These are phyloP conservation scores for Ictalurus punctatus DNA, from an alignment of 2,113 vertebrate species.

Conservation along the genomic window DNA sequence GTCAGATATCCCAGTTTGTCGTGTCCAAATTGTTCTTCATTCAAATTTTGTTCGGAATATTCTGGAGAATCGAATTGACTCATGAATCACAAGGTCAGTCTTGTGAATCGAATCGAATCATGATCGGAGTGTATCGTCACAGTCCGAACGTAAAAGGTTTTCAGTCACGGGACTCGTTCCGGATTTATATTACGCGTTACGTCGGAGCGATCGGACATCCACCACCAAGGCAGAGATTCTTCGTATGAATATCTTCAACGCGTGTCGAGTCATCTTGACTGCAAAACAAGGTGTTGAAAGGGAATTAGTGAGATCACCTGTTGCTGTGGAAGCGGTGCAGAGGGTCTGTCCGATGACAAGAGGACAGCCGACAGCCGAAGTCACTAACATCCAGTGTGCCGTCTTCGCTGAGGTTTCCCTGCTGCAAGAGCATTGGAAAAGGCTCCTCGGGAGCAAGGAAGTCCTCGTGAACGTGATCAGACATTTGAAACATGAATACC, in stretches of 20 bases:
- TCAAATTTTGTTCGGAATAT: neutral
- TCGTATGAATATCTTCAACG: neutral
- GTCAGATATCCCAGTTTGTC: too few relatives aligned
- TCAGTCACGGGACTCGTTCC: neutral
- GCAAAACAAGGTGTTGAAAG: neutral
- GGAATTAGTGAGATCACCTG: constrained; percentile 69
- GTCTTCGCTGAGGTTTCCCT: constrained; percentile 86
- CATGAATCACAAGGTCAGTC: neutral
- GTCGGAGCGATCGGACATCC: neutral
- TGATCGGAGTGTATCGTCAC: neutral
- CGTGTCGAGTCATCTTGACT: neutral
- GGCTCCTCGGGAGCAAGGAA: constrained; percentile 92
- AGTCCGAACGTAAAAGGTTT: neutral
- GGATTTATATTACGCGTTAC: neutral
- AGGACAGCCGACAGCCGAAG: constrained; percentile 92
- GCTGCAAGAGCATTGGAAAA: constrained; percentile 83
- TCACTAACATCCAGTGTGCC: constrained; percentile 91
- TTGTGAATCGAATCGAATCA: neutral
- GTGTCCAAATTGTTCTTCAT: neutral
- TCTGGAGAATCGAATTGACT: neutral
- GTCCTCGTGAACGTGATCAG: constrained; percentile 86
- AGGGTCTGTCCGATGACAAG: constrained; percentile 93
- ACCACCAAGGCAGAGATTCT: neutral
- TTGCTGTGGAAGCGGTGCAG: constrained; percentile 90
- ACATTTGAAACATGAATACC: constrained; percentile 67